Evolutionary conservation across 2,797 vertebrate genomes (phyloP), one percentile per base, ranked within the genome.

Genomic region (Pagetopsis macropterus): DNA sequence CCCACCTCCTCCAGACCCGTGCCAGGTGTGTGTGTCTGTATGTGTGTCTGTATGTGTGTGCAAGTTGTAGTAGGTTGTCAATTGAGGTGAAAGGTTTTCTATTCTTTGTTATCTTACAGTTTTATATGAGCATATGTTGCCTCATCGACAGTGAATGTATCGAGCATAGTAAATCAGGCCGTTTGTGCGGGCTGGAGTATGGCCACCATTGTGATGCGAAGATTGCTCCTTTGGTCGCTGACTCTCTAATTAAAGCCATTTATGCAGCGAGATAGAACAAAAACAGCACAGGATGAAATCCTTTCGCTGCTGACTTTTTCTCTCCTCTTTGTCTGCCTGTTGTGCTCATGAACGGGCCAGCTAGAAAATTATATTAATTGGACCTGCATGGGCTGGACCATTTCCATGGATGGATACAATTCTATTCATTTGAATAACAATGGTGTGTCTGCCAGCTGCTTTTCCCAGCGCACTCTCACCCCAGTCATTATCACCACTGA

Each of bases 381-480:
- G 83, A 80, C 76, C 48, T 82, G 81, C 78, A 71, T 81, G 79
- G 72, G 78, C 61, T 84, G 84, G 85, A 84, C 45, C 62, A 17
- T 75, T 83, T 91, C 84, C 85, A 89, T 11, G 31, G 72, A 87
- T 80, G 81, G 66, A 82, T 84, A 82, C 82, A 90, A 90, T 88
- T 81, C 79, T 75, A 23, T 76, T 90, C 72, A 93, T 94, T 91
- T 93, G 72, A 93, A 94, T 94, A 89, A 94, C 91, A 93, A 93
- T 92, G 65, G 81, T 76, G 27, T 88, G 90, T 89, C 87, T 90
- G 88, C 86, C 89, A 91, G 89, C 88, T 91, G 89, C 86, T 87
- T 92, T 90, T 89, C 90, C 87, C 91, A 90, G 86, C 78, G 46
- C 88, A 83, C 89, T 89, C 87, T 85, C 85, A 90, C 89, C 89